Evolutionary conservation across 2,888 invertebrate genomes (phyloP), one percentile per base, ranked within the genome.

Genomic region (Drosophila diplacantha): DNA sequence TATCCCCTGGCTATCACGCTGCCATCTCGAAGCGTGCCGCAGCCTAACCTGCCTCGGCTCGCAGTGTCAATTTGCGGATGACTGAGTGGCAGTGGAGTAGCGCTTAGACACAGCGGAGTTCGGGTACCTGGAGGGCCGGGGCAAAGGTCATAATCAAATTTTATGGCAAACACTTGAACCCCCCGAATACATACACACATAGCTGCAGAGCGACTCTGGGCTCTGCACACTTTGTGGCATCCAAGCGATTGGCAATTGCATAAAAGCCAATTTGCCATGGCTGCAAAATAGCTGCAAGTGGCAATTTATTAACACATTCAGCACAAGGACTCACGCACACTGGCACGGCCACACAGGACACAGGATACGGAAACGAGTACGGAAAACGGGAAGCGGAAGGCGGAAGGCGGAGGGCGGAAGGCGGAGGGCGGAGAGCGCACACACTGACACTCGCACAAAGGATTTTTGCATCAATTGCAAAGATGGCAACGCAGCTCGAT

Each of bases 401-500:
- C 41, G 39, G 24, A 41, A 16, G 6, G 5, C 20, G 20, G 20
- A 20, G 20, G 18, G 3, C 26, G 43, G 43, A n/a, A 41, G 6
- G 24, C 41, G 39, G 22, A 24, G 24, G 11, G 20, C 20, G 41
- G 22, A 24, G 24, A 16, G 3, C n/a, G 16, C 16, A 18, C 35
- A 18, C 32, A 44, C 18, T 43, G n/a, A 39, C 5, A 35, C 35
- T 37, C 14, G 60, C 46, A 62, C 59, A 71, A 72, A 71, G 72
- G 78, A 82, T 77, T 75, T 73, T 71, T 81, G 71, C 77, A 80
- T 77, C 77, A 77, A 71, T 80, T 76, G 69, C 66, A 58, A 43
- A 64, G 60, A 59, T 59, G 60, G 59, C 50, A 70, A 75, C 75
- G 79, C 73, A 72, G 75, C 69, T 22, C 51, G 59, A 66, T 68